Evolutionary conservation across 37 sponge, comb jelly and placozoan species (phyloP), one percentile per base, ranked within the genome.

Genomic region (Bolinopsis microptera): DNA sequence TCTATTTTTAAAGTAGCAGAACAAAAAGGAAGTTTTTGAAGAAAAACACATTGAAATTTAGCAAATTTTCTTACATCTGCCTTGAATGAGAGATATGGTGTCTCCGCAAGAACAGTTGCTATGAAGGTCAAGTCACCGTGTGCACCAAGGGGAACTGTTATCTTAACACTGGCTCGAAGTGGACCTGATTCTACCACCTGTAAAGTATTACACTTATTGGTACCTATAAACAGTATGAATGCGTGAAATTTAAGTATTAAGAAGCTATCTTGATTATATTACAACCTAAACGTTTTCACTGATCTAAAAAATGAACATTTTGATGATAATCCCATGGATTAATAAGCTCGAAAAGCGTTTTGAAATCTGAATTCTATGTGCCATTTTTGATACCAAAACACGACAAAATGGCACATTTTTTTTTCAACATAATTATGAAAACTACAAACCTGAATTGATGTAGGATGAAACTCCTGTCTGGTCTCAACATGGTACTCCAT

Each of bases 401-500:
- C n/a, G n/a, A n/a, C n/a, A n/a, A n/a, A n/a, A n/a, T n/a, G n/a
- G n/a, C n/a, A n/a, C n/a, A n/a, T n/a, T n/a, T n/a, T n/a, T n/a
- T n/a, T n/a, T n/a, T n/a, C n/a, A n/a, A n/a, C n/a, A n/a, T n/a
- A n/a, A n/a, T n/a, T n/a, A n/a, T n/a, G n/a, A n/a, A 31, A 18
- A 33, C 76, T 18, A 34, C 76, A 16, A 33, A 69, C 90, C 90
- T 40, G 9, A 1, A 39, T 41, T 23, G 48, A 9, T 33, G 16
- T 86, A 24, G 90, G 90, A 1, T 33, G 27, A 30, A 69, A 68
- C 0, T 32, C 77, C 27, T 68, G 76, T 93, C 96, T 93, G 36
- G 96, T 96, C 40, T 96, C 96, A 68, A 95, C 72, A 41, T 96
- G 96, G 83, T 96, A 96, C 76, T 95, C 95, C 96, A 96, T 96